Base-by-base conservation (phyloP, 2,888 invertebrate species). In the Cremastinae sp. region DNA sequence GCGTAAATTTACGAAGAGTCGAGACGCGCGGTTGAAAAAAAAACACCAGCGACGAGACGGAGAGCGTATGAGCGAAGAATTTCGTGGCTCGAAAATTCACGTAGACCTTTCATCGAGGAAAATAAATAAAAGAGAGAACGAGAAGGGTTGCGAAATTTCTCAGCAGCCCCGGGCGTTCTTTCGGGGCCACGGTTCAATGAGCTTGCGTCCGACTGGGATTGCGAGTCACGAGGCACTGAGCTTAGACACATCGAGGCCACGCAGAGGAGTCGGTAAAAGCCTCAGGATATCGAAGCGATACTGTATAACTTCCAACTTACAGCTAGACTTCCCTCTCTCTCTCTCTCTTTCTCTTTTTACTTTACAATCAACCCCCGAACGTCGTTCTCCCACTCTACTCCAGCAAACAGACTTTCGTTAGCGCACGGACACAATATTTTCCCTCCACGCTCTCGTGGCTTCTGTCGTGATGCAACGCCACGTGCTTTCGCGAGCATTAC, bases 161-260 rank as follows among this genome's bases (percentile, higher is more conserved):
- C 74, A 74, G 74, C 37, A 47, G 49, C 71, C 71, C 43, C 22
- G 43, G 49, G 49, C 53, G 43, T 18, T 20, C 10, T 61, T 70
- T 64, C 35, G 43, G 68, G 65, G 35, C 69, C 66, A 28, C 77
- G 73, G 79, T 77, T 76, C 78, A 79, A 80, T 79, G 78, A 79
- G 79, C 80, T 81, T 80, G 77, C 74, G 81, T 82, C 87, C 87
- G 86, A 66, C 81, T 83, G 79, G 84, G 82, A 84, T 86, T 87
- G 84, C 87, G 84, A 87, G 84, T 85, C 87, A 87, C 87, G 84
- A 84, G 83, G 83, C 81, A 87, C 87, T 87, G 84, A 87, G 86
- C 85, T 86, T 83, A 84, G 84, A 86, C 85, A 86, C 83, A 87
- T 86, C 80, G 81, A 85, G 85, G 87, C 85, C 85, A 86, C 80